Base-by-base conservation (phyloP, 1,140 invertebrate species). In the Drosophila ananassae region DNA sequence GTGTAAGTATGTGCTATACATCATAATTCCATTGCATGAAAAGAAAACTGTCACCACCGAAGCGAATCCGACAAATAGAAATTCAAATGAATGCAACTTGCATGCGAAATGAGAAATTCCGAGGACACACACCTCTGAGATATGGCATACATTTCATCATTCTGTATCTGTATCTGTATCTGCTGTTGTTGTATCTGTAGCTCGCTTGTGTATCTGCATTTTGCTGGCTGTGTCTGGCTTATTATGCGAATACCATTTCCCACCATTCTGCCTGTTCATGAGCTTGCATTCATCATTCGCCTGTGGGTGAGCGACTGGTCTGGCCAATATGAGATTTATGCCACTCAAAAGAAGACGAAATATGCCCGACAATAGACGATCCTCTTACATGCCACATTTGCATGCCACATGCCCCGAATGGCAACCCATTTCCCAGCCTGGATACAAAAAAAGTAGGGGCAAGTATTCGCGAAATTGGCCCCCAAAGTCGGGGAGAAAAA, bases 1-100 rank as follows among this genome's bases (percentile, higher is more conserved):
- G 6, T 46, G 41, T 21, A 46, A 10, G 32, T 34, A 10, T 10
- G 8, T 10, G 25, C 13, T 28, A 37, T 22, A 46, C 41, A 32
- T 51, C n/a, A 32, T 48, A 63, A 77, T 48, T 21, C 54, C 9
- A 30, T 34, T 22, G 25, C n/a, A 32, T 17, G 6, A 44, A 21
- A 25, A 41, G 41, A 56, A 60, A 39, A 34, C 50, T 47, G 74
- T 59, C 71, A 66, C 39, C 67, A 52, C 2, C 37, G 47, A 37
- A 52, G 13, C 13, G 28, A 56, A 58, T 59, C 39, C 34, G 44
- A 50, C 44, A 37, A 71, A 75, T 71, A 53, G 72, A 74, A 71
- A 66, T 63, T 73, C 59, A 68, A 79, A 73, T 77, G 55, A 77
- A 76, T 83, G 79, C 62, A 80, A 73, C 73, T 84, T 79, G 80